A percentile compares a stretch with the other conserved stretches of the same genome.
Evolutionary conservation across 2,888 invertebrate genomes (phyloP).

Genomic region (Creontiades dilutus): DNA sequence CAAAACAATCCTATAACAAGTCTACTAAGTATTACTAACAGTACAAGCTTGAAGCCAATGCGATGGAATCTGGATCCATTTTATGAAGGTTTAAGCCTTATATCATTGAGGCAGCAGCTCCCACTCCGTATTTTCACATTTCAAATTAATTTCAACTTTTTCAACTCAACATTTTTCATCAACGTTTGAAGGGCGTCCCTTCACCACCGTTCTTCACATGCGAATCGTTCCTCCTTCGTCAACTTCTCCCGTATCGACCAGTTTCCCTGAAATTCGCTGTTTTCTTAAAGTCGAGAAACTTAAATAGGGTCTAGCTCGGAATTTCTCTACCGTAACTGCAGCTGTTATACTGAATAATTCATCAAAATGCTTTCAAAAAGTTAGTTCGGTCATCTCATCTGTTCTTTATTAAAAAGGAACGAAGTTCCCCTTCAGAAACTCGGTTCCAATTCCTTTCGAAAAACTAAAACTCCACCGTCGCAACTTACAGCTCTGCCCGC

Average conservation of each 20-base stretch:
- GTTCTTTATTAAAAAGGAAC: slow-evolving; percentile 15
- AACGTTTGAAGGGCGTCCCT: no score
- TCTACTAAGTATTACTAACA: no score
- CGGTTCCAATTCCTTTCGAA: slow-evolving; percentile 2
- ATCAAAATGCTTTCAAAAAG: slow-evolving; percentile 39
- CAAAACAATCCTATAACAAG: no score
- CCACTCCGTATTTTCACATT: no score
- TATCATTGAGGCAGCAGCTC: no score
- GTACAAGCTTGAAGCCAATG: no score
- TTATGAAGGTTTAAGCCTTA: no score
- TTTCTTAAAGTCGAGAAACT: not conserved
- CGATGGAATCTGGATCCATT: no score
- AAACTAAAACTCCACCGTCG: not conserved
- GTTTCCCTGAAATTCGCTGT: not conserved
- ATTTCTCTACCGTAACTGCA: not conserved
- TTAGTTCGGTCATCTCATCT: slow-evolving; percentile 20
- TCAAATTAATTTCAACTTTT: no score
- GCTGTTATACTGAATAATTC: slow-evolving; percentile 27
- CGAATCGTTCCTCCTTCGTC: not conserved
- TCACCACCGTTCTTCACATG: not conserved
- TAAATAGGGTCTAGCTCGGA: not conserved
- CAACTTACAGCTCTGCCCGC: not conserved
- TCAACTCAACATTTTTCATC: no score
- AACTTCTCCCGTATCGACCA: not conserved
- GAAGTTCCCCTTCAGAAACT: not conserved